Percentiles rank a stretch among this genome's conserved stretches.
These are phyloP conservation scores for Smutsia gigantea DNA, from an alignment of 2,797 vertebrate species.

Conservation along the genomic window DNA sequence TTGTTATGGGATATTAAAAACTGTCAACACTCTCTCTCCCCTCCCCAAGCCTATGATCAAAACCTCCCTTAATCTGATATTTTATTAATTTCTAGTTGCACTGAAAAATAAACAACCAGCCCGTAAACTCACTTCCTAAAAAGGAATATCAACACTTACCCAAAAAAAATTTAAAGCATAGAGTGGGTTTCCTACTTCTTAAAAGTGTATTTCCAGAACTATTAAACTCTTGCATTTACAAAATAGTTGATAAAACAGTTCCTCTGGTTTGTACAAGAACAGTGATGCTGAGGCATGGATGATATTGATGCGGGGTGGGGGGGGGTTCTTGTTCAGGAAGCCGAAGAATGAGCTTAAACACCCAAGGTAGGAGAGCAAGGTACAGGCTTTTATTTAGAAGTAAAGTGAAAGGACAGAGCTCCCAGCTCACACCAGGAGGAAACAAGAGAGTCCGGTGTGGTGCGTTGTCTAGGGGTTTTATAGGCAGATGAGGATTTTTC, in stretches of 20 bases:
- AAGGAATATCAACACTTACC: neutral
- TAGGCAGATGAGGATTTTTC: no score
- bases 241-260: neutral
- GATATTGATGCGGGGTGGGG: neutral
- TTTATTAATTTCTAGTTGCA: neutral
- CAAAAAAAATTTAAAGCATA: neutral
- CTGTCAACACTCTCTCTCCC: fast-evolving
- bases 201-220: neutral
- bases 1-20: neutral
- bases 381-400: no score
- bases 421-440: no score
- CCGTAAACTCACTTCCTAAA: neutral
- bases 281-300: neutral
- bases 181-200: neutral
- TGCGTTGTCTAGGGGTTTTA: no score
- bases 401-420: no score
- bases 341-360: no score
- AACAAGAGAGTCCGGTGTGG: no score
- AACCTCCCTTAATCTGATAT: neutral
- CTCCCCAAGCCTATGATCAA: neutral
- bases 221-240: neutral
- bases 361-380: no score
- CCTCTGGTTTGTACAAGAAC: neutral
- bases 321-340: no score
- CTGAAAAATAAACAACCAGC: neutral